These are phyloP conservation scores for Ophion costatus DNA, from an alignment of 2,888 invertebrate genomes.

Conservation along the genomic window DNA sequence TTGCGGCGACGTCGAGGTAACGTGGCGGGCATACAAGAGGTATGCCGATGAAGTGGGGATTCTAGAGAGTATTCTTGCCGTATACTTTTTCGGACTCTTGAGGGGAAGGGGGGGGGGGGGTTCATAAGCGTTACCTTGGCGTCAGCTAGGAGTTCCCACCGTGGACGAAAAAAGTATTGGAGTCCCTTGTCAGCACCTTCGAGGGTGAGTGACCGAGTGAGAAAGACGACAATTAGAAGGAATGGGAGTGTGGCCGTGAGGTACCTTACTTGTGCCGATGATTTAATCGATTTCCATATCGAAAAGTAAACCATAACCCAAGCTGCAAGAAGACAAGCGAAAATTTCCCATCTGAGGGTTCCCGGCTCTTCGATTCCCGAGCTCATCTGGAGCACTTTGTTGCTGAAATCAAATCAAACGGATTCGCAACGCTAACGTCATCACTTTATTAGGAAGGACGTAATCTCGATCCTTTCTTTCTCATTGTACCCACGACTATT, in stretches of 20 bases:
- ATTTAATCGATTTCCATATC: conserved; percentile 97
- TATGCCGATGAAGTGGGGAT: not conserved
- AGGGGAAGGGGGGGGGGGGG: not conserved
- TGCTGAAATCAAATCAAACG: conserved; percentile 85
- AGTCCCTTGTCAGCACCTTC: conserved; percentile 95
- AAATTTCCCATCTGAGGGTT: conserved; percentile 93
- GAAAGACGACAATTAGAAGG: conserved; percentile 92
- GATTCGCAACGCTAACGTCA: conserved; percentile 36
- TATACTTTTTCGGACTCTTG: not conserved
- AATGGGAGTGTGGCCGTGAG: conserved; percentile 97
- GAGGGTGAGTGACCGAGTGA: conserved; percentile 94
- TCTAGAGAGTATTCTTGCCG: not conserved
- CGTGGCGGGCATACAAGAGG: not conserved
- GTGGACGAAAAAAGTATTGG: conserved; percentile 93
- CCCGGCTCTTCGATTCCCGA: conserved; percentile 93
- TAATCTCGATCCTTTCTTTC: not conserved
- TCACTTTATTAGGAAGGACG: not conserved
- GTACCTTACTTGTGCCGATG: conserved; percentile 95
- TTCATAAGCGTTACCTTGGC: conserved; percentile 87
- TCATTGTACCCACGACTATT: not conserved
- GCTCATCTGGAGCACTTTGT: conserved; percentile 93
- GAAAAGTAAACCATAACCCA: conserved; percentile 98
- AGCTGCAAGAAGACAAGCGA: conserved; percentile 94
- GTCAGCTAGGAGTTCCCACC: conserved; percentile 92
- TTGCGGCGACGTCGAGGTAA: not conserved